Conservation (phyloP, 1,140 invertebrate genomes). For the Trichonephila clavipes region DNA sequence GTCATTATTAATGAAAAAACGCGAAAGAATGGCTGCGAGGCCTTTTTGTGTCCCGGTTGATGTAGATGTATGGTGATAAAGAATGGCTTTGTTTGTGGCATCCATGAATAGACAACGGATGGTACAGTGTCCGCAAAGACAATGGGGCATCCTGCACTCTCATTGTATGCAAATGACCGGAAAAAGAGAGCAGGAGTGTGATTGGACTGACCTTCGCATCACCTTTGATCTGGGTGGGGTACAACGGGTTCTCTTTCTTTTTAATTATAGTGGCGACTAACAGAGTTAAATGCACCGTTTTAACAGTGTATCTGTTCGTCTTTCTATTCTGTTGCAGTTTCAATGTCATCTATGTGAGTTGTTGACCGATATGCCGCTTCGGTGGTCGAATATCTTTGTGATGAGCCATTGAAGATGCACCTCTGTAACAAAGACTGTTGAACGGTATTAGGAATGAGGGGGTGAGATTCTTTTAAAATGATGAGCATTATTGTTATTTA, state of each 20-base stretch:
- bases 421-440: too few relatives aligned
- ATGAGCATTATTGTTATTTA: too few relatives aligned
- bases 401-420: too few relatives aligned
- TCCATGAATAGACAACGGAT: slow-evolving; percentile 2
- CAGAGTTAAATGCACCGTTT: not conserved
- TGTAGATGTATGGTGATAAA: not conserved
- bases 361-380: not conserved
- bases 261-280: not conserved
- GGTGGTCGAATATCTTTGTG: too few relatives aligned
- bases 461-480: too few relatives aligned
- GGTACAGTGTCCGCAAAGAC: slow-evolving; percentile 1
- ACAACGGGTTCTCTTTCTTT: not conserved
- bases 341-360: not conserved
- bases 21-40: not conserved
- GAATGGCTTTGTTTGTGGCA: not conserved
- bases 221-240: not conserved
- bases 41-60: not conserved
- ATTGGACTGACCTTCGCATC: not conserved
- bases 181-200: not conserved
- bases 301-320: not conserved
- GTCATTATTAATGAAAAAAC: not conserved
- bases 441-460: too few relatives aligned
- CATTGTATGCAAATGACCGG: slow-evolving; percentile 55
- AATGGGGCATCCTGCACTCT: slow-evolving; percentile 32
- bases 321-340: not conserved